These are phyloP conservation scores for Chaenocephalus aceratus DNA, from an alignment of 2,113 vertebrate genomes.

Conservation along the genomic window DNA sequence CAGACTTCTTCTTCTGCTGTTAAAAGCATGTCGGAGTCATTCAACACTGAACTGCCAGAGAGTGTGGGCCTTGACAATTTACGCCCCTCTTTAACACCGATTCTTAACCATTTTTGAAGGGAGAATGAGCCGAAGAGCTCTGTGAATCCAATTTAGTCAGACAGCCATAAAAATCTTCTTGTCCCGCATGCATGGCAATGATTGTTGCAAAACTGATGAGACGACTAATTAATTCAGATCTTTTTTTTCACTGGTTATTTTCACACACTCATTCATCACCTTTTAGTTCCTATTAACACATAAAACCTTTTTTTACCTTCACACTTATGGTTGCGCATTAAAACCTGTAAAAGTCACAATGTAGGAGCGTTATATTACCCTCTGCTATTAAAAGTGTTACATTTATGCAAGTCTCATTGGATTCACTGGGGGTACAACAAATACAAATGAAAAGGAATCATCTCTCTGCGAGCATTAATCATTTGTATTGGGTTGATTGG, in stretches of 20 bases:
- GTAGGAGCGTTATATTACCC: not conserved
- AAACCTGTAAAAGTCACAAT: constrained; percentile 7
- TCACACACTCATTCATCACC: not conserved
- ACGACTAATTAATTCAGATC: constrained; percentile 33
- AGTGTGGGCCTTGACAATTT: constrained; percentile 39
- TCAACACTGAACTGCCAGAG: constrained; percentile 22
- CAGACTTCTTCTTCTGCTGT: constrained; percentile 43
- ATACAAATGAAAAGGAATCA: not conserved
- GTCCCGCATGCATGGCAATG: constrained; percentile 4
- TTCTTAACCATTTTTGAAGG: constrained; percentile 21
- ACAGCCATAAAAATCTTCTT: constrained; percentile 17
- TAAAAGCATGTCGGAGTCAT: constrained; percentile 46
- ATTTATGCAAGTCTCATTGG: not conserved
- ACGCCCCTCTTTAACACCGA: constrained; percentile 15
- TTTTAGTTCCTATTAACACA: constrained; percentile 32
- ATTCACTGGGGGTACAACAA: constrained; percentile 1
- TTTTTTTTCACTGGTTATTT: constrained; percentile 10
- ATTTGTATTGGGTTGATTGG: constrained; percentile 15
- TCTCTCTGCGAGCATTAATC: constrained; percentile 10
- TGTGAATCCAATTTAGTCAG: constrained; percentile 31
- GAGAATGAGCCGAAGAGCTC: not conserved
- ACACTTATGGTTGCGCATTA: not conserved
- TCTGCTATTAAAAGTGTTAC: too few relatives aligned
- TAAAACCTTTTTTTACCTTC: not conserved
- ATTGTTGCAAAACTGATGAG: constrained; percentile 18